Evolutionary conservation across 37 sponge, comb jelly and placozoan species (phyloP).

Genomic region (Hormiphora californensis): DNA sequence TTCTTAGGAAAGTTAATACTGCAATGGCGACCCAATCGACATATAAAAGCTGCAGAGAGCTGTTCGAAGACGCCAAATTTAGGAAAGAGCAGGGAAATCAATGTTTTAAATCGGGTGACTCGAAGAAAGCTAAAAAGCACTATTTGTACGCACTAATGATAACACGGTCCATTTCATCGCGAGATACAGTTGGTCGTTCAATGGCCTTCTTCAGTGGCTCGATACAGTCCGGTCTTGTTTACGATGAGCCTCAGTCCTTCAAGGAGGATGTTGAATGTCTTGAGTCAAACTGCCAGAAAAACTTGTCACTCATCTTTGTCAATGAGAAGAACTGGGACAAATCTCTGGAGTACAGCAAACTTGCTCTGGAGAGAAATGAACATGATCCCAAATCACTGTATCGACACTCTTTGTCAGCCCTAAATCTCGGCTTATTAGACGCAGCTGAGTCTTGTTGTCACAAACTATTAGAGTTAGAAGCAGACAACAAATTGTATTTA

Average conservation of each 20-base stretch:
- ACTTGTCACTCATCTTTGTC: background rate
- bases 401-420: background rate
- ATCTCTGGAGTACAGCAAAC: background rate
- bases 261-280: slow-evolving; percentile 30
- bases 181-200: slow-evolving; percentile 50
- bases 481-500: background rate
- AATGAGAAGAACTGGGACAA: slow-evolving; percentile 31
- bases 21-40: too few species aligned
- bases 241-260: background rate
- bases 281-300: slow-evolving; percentile 21
- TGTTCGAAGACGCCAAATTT: too few species aligned
- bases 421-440: background rate
- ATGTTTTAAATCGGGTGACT: background rate
- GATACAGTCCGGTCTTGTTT: background rate
- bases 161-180: slow-evolving; percentile 21
- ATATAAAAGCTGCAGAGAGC: too few species aligned
- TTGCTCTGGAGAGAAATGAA: slow-evolving; percentile 16
- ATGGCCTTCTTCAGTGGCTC: slow-evolving; percentile 32
- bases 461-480: background rate
- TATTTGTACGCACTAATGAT: background rate
- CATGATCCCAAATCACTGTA: slow-evolving; percentile 30
- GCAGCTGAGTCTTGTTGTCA: background rate
- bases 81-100: slow-evolving; percentile 16
- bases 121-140: background rate
- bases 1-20: too few species aligned